These are phyloP conservation scores for Dicaeum eximium DNA, from an alignment of 2,113 vertebrate species.

Conservation along the genomic window DNA sequence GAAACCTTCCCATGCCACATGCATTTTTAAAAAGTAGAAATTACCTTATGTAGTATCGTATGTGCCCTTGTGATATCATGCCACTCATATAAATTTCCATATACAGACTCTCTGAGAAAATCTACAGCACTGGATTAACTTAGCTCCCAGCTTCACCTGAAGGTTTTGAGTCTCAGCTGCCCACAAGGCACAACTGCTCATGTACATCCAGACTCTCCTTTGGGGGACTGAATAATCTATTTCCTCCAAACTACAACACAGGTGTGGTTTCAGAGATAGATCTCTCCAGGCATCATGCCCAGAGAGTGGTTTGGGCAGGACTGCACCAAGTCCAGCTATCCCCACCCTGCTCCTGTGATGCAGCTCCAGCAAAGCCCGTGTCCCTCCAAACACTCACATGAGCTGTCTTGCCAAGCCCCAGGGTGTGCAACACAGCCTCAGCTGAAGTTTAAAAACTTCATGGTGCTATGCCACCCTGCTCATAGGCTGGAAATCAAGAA, in stretches of 20 bases:
- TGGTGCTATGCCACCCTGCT: neutral
- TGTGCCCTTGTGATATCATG: neutral
- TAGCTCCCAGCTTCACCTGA: neutral
- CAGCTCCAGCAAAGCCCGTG: neutral
- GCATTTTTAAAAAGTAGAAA: neutral
- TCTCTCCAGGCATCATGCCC: neutral
- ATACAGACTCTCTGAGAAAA: neutral
- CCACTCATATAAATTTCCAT: neutral
- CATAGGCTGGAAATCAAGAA: neutral
- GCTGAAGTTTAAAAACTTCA: neutral
- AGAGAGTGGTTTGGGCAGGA: neutral
- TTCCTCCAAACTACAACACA: neutral
- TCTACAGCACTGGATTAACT: neutral
- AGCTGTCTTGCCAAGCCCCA: neutral
- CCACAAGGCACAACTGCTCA: neutral
- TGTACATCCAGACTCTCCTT: neutral
- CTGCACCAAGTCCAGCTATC: neutral
- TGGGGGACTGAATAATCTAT: neutral
- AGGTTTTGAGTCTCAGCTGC: neutral
- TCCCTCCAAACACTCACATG: neutral
- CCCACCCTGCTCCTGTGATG: rapidly evolving
- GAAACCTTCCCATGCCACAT: neutral
- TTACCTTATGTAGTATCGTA: neutral
- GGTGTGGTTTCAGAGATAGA: neutral
- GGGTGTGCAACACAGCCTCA: neutral